Conservation (phyloP, 2,113 vertebrate genomes). For the Corythaixoides concolor region DNA sequence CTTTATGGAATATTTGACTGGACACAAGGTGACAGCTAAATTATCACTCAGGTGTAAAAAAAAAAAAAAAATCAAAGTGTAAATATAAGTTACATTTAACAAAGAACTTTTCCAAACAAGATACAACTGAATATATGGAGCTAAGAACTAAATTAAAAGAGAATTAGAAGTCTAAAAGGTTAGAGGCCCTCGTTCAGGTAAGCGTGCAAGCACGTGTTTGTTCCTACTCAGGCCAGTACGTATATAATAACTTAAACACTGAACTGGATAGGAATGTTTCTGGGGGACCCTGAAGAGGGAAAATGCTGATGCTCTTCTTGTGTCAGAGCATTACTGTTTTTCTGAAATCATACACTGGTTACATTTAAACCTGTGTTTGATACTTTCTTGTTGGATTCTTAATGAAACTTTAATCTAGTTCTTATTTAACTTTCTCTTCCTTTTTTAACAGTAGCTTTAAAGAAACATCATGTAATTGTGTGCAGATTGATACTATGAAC, state of each 20-base stretch:
- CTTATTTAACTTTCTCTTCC: conserved; percentile 66
- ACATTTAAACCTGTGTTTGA: conserved; percentile 68
- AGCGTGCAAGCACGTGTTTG: conserved; percentile 20
- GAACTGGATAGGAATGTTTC: conserved; percentile 35
- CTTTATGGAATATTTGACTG: conserved; percentile 75
- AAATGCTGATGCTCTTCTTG: conserved; percentile 41
- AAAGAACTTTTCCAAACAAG: conserved; percentile 76
- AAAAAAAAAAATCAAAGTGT: conserved; percentile 71
- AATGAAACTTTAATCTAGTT: conserved; percentile 78
- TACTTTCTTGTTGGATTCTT: conserved; percentile 66
- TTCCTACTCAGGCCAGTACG: conserved; percentile 20
- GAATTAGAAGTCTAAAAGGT: conserved; percentile 57
- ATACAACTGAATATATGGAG: conserved; percentile 71
- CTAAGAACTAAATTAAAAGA: conserved; percentile 74
- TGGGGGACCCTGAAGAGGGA: conserved; percentile 40
- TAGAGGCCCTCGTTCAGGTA: conserved; percentile 51
- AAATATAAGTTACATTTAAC: conserved; percentile 80
- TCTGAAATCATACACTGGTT: conserved; percentile 48
- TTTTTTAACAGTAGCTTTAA: conserved; percentile 71
- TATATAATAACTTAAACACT: background rate
- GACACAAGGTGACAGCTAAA: conserved; percentile 77
- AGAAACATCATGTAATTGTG: conserved; percentile 57
- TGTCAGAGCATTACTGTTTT: conserved; percentile 56
- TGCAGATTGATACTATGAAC: conserved; percentile 59
- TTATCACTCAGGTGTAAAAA: conserved; percentile 80